Evolutionary conservation across 2,888 invertebrate species (phyloP).

Genomic region (Clostera curtula): DNA sequence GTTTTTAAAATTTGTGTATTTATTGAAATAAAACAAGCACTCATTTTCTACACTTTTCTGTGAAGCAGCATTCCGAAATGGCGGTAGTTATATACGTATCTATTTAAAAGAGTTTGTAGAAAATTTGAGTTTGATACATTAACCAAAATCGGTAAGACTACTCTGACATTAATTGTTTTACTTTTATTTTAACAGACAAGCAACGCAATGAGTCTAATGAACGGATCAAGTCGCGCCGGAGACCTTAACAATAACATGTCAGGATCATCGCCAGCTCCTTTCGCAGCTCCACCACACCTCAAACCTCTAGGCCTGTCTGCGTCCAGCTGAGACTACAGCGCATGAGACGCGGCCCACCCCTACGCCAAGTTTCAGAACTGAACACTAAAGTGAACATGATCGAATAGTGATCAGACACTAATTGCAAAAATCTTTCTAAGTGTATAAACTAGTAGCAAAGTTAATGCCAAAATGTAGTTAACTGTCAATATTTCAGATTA

Average conservation of each 20-base stretch:
- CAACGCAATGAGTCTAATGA: constrained; percentile 71
- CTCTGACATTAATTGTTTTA: constrained; percentile 12
- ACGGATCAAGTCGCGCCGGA: constrained; percentile 72
- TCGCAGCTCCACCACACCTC: constrained; percentile 70
- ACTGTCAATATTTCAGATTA: constrained; percentile 20
- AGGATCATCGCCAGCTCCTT: constrained; percentile 61
- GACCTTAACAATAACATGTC: constrained; percentile 83
- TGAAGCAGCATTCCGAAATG: too few species aligned
- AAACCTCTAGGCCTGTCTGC: constrained; percentile 76
- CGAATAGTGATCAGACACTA: constrained; percentile 13
- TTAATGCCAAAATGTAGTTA: constrained; percentile 55
- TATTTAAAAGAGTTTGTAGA: too few species aligned
- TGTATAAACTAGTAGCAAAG: constrained; percentile 39
- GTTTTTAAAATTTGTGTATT: too few species aligned
- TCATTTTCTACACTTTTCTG: too few species aligned
- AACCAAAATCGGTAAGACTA: too few species aligned
- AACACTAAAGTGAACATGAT: constrained; percentile 20
- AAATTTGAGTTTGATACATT: too few species aligned
- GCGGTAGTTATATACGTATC: too few species aligned
- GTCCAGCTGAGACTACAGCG: constrained; percentile 77
- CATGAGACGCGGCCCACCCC: constrained; percentile 62
- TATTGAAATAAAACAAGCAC: too few species aligned
- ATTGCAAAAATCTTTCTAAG: constrained; percentile 16
- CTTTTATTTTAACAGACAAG: constrained; percentile 46
- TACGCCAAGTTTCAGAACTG: constrained; percentile 65